phyloP scores from a whole-genome alignment of 2,797 vertebrate genomes.

The Psittacula derbiana region DNA sequence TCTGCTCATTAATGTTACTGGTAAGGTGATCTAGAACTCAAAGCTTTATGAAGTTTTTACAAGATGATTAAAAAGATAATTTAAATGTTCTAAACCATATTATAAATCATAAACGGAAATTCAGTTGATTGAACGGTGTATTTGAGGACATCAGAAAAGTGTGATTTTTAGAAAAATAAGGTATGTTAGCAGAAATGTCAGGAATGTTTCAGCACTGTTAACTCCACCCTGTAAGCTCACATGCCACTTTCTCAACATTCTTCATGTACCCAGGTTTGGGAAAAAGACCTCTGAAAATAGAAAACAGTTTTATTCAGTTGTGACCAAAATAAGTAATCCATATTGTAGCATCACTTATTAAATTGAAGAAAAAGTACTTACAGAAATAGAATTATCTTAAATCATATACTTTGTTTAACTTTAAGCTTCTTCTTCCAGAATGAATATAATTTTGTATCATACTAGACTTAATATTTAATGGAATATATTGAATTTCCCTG shows the following conservation, averaged over 20 bases:
- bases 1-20: background rate
- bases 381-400: background rate
- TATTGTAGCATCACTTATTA: background rate
- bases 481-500: background rate
- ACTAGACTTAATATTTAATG: background rate
- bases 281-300: background rate
- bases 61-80: background rate
- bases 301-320: background rate
- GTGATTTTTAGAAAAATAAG: background rate
- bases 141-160: background rate
- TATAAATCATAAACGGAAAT: background rate
- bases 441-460: background rate
- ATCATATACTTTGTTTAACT: background rate
- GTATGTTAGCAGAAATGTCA: background rate
- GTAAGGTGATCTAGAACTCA: background rate
- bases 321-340: background rate
- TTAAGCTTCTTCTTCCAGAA: background rate
- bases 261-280: background rate
- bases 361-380: background rate
- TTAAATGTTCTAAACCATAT: background rate
- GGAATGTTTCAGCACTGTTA: background rate
- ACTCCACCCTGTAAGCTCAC: background rate
- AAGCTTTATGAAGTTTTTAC: background rate
- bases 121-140: background rate
- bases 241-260: background rate